Evolutionary conservation across 2,888 invertebrate genomes (phyloP), one percentile per base, ranked within the genome.

Genomic region (Hemithea aestivaria): DNA sequence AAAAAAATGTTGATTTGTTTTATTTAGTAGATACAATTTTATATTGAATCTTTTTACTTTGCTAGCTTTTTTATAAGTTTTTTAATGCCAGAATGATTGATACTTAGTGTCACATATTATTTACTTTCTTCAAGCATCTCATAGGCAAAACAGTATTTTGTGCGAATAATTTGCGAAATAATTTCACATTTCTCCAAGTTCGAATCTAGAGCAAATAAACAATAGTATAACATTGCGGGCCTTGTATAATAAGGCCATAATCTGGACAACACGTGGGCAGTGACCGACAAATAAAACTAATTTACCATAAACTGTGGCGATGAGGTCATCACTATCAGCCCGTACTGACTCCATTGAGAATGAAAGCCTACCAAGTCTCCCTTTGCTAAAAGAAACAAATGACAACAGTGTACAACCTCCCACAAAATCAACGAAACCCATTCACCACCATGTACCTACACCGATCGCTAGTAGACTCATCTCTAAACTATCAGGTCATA

Each of bases 311-410:
- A 27, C 40, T 28, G 34, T 34, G 35, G 20, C 31, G 42, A 50
- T 53, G 53, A 53, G 46, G 45, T 53, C 53, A 50, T 46, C 46
- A 7, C 35, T 25, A 8, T 53, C 52, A 7, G 10, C 36, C 29
- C 27, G 35, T 20, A 61, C 66, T 7, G 66, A 73, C 34, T 71
- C 73, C 7, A 68, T 73, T 31, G 73, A 73, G 38, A 62, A 66
- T 41, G 51, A 58, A 29, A 62, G 60, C 40, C 53, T 74, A 36
- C 71, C 72, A 4, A 66, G 56, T 33, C 44, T 62, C 27, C 67
- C 73, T 16, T 22, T 40, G 5, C 27, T 34, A 20, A 49, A 44
- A 30, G 43, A 44, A 35, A 35, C 20, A n/a, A n/a, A n/a, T n/a
- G n/a, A n/a, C n/a, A n/a, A n/a, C n/a, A n/a, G n/a, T n/a, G n/a